Evolutionary conservation across 2,888 invertebrate species (phyloP), one percentile per base, ranked within the genome.

Genomic region (Scrobipalpa costella): DNA sequence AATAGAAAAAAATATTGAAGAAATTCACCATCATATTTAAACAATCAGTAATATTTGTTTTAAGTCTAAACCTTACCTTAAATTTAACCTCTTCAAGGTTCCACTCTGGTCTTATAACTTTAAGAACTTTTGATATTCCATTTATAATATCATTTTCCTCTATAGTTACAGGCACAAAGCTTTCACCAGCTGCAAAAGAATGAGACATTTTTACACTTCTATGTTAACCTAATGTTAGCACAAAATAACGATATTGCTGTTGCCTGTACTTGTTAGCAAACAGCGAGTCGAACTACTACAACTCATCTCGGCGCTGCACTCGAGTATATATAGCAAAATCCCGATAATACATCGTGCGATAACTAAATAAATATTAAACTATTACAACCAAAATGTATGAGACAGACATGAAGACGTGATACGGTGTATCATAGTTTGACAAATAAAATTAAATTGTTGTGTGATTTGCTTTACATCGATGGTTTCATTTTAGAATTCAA

Each of bases 91-190:
- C 87, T 69, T 93, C 90, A 66, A 88, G 74, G 63, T 92, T 83
- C 97, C 97, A 97, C 50, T 90, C 74, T 17, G 96, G 95, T 78
- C 96, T 93, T 70, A 97, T 93, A 58, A 85, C 86, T 83, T 93
- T 88, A 65, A 97, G 88, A 74, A 97, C 88, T 79, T 94, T 86
- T 70, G 91, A 84, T 62, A 96, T 95, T 71, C 95, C 96, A 50
- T 88, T 85, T 70, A 93, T 92, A 59, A 96, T 90, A 80, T 94
- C 90, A 77, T 93, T 90, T 81, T 96, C 95, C 72, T 94, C 92
- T 71, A 95, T 92, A 72, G 90, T 92, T 66, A 95, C 78, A 61
- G 95, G 92, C 65, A 95, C 86, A 81, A 88, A 92, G 64, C 80
- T 69, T 75, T 90, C 86, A 64, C 84, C 83, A 70, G 80, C 77